Evolutionary conservation across 2,888 invertebrate genomes (phyloP).

Genomic region (Prosapia bicincta): DNA sequence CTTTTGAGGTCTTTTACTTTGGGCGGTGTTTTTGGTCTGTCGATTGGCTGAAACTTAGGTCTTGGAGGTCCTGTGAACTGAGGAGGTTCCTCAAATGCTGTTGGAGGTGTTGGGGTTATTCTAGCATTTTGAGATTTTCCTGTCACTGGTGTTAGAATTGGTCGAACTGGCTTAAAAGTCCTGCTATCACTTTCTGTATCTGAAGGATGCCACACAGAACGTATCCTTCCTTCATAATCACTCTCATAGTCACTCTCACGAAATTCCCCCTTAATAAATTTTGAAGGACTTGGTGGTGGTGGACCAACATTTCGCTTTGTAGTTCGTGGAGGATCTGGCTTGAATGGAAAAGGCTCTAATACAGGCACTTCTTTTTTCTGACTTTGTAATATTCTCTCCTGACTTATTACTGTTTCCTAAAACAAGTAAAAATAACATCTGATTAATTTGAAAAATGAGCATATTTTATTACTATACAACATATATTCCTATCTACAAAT

Average conservation of each 20-base stretch:
- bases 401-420: not conserved
- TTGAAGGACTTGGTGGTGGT: constrained; percentile 59
- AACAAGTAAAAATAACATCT: not conserved
- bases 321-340: constrained; percentile 46
- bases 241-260: constrained; percentile 69
- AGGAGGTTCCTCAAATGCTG: constrained; percentile 54
- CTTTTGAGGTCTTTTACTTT: constrained; percentile 20
- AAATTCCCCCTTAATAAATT: constrained; percentile 62
- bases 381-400: not conserved
- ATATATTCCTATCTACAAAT: no score
- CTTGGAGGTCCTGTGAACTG: constrained; percentile 47
- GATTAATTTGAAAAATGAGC: no score
- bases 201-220: constrained; percentile 57
- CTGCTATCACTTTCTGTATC: constrained; percentile 46
- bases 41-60: constrained; percentile 59
- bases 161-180: constrained; percentile 57
- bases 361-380: constrained; percentile 9
- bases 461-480: no score
- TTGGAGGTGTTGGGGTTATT: constrained; percentile 55
- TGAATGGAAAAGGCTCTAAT: constrained; percentile 50
- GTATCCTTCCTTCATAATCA: constrained; percentile 62
- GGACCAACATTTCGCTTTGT: constrained; percentile 47
- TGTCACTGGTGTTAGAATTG: constrained; percentile 48
- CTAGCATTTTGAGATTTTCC: constrained; percentile 41
- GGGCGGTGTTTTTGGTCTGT: constrained; percentile 42